Conservation (phyloP, 2,113 vertebrate species). For the Diadophis punctatus region DNA sequence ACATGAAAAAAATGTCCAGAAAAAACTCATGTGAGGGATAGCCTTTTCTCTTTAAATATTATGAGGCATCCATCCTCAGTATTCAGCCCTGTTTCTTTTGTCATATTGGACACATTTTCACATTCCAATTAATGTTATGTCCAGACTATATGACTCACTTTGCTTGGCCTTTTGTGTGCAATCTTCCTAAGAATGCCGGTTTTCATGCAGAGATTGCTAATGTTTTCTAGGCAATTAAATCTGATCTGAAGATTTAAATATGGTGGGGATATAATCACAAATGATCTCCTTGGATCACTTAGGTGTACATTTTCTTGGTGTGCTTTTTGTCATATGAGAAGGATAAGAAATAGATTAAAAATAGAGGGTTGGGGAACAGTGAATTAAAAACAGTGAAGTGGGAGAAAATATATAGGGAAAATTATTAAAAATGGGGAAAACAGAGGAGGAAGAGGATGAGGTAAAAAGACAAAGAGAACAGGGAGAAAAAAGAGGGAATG, state of each 20-base stretch:
- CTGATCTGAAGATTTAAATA: background rate
- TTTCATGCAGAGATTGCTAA: background rate
- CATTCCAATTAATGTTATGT: background rate
- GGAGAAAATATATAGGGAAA: background rate
- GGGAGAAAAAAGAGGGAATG: background rate
- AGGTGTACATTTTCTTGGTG: background rate
- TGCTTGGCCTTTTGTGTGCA: background rate
- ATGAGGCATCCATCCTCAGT: constrained; percentile 23
- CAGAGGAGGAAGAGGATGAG: background rate
- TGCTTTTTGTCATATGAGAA: background rate
- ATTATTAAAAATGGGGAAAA: background rate
- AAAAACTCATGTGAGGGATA: constrained; percentile 13
- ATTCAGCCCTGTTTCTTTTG: constrained; percentile 17
- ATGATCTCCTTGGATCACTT: background rate
- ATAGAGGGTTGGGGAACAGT: background rate
- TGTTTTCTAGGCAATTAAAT: background rate
- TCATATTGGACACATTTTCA: constrained; percentile 25
- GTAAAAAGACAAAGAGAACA: background rate
- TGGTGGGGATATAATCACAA: background rate
- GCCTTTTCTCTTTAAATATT: constrained; percentile 36
- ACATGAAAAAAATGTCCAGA: constrained; percentile 44
- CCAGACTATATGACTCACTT: background rate
- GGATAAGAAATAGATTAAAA: background rate
- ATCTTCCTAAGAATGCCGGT: background rate
- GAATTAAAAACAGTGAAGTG: background rate